Conservation (phyloP, 2,888 invertebrate species). For the Agrilus mali region DNA sequence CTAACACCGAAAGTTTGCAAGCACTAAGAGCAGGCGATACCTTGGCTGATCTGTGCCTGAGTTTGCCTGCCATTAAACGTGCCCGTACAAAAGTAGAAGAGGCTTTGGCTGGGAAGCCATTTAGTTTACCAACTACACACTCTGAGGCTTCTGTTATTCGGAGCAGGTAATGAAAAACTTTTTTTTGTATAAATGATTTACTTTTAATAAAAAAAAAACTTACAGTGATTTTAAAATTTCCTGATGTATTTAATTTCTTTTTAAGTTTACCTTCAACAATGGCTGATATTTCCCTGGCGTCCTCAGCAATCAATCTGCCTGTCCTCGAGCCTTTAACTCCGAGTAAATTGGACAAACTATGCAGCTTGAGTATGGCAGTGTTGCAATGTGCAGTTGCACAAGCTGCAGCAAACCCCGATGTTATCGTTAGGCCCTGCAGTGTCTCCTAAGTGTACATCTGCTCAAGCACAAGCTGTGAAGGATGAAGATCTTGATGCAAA, state of each 20-base stretch:
- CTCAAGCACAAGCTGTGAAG: conserved; percentile 29
- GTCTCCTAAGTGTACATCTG: conserved; percentile 43
- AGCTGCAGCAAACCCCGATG: conserved; percentile 50
- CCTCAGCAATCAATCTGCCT: conserved; percentile 72
- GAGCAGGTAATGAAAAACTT: conserved; percentile 35
- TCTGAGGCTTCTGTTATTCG: conserved; percentile 62
- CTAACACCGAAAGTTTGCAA: conserved; percentile 67
- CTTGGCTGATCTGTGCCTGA: conserved; percentile 68
- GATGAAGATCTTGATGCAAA: conserved; percentile 70
- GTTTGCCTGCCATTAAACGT: conserved; percentile 54
- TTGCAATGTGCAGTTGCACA: conserved; percentile 68
- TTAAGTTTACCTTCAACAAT: conserved; percentile 64
- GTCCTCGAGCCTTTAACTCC: conserved; percentile 79
- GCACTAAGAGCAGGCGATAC: conserved; percentile 71
- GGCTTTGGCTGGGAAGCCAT: conserved; percentile 52
- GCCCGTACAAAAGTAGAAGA: conserved; percentile 50
- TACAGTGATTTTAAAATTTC: no score
- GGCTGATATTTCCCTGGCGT: conserved; percentile 73
- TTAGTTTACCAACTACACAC: conserved; percentile 52
- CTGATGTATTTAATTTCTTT: conserved; percentile 8
- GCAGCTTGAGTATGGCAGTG: conserved; percentile 71
- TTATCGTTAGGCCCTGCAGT: conserved; percentile 43
- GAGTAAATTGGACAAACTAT: conserved; percentile 69
- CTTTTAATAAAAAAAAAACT: not conserved
- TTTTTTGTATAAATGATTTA: not conserved